Percentiles rank a stretch among this genome's conserved stretches.
Conservation (phyloP, 2,797 vertebrate species). For the Saxicola maurus region DNA sequence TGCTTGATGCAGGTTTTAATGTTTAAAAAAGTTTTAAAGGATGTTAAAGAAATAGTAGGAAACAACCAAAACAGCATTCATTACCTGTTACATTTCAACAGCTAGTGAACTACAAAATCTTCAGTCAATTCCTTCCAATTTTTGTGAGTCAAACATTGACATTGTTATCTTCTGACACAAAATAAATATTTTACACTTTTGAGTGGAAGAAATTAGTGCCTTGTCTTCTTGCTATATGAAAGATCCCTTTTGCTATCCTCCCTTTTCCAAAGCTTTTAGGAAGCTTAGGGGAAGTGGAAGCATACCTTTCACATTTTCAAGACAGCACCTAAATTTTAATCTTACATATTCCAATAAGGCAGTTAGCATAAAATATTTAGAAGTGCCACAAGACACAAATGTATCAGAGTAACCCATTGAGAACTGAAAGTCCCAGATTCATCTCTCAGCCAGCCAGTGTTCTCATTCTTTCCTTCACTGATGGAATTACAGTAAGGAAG, state of each 20-base stretch:
- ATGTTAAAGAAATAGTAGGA: background rate
- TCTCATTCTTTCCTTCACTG: background rate
- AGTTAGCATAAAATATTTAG: background rate
- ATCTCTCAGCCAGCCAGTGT: background rate
- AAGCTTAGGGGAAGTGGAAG: background rate
- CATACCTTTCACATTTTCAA: background rate
- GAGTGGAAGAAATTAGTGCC: background rate
- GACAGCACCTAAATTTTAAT: background rate
- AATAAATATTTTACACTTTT: background rate
- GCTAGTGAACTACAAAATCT: background rate
- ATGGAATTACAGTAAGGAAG: slow-evolving; percentile 10
- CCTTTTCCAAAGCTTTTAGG: background rate
- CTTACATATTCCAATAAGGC: background rate
- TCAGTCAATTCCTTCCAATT: background rate
- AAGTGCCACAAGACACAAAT: background rate
- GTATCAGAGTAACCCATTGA: background rate
- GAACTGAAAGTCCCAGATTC: background rate
- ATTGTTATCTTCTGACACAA: background rate
- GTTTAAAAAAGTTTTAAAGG: background rate
- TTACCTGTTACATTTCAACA: background rate
- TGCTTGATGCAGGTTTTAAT: background rate
- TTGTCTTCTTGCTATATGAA: background rate
- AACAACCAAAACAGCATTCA: background rate
- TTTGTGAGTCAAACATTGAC: background rate
- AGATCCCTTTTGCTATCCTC: background rate